Evolutionary conservation across 2,113 vertebrate species (phyloP).

Genomic region (Cervus canadensis): DNA sequence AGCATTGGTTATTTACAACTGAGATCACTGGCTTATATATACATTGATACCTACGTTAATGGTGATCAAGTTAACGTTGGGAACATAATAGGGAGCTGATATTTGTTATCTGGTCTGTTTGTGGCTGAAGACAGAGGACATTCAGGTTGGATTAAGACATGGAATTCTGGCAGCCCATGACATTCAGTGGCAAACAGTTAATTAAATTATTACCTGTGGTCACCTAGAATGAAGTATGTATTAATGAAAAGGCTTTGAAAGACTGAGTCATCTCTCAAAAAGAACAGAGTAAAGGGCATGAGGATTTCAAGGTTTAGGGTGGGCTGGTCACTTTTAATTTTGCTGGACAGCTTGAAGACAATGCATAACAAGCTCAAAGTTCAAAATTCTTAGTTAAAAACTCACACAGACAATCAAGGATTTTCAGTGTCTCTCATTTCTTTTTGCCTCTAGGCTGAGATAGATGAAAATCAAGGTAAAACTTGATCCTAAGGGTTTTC

Average conservation of each 20-base stretch:
- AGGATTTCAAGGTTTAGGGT: not conserved
- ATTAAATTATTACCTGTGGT: constrained; percentile 47
- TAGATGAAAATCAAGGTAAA: constrained; percentile 48
- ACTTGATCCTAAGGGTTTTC: constrained; percentile 18
- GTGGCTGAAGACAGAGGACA: not conserved
- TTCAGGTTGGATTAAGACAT: not conserved
- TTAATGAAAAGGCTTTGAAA: not conserved
- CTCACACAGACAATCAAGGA: constrained; percentile 17
- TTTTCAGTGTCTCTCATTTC: constrained; percentile 39
- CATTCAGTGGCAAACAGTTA: not conserved
- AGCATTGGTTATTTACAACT: not conserved
- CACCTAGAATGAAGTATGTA: constrained; percentile 12
- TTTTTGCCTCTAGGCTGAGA: constrained; percentile 41
- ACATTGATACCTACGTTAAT: not conserved
- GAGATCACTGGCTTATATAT: rapidly evolving
- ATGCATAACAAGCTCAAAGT: not conserved
- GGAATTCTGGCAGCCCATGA: not conserved
- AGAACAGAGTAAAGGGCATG: not conserved
- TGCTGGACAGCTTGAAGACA: constrained; percentile 18
- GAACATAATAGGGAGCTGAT: not conserved
- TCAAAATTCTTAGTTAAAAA: constrained; percentile 33
- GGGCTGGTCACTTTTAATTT: constrained; percentile 11
- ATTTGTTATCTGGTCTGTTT: not conserved
- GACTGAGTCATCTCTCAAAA: not conserved
- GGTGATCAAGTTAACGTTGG: not conserved